Conservation (phyloP, 1,140 invertebrate species). For the Magallana ariakensis region DNA sequence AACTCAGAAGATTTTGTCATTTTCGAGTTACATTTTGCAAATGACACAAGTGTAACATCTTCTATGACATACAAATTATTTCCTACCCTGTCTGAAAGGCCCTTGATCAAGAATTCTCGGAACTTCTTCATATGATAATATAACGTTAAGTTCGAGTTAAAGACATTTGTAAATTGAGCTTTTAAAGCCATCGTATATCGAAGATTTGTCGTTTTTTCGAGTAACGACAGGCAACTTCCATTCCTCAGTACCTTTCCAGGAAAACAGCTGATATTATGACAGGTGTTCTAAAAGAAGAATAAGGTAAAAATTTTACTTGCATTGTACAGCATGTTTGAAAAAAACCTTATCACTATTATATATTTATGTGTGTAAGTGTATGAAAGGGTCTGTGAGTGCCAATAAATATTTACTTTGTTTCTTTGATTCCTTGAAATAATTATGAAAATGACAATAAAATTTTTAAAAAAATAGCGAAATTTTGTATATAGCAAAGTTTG, state of each 20-base stretch:
- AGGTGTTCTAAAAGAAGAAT: not conserved
- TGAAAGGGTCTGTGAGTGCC: too few species aligned
- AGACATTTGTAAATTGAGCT: not conserved
- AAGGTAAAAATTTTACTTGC: too few species aligned
- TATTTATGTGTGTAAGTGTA: too few species aligned
- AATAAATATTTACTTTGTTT: too few species aligned
- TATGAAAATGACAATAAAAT: too few species aligned
- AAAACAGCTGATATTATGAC: not conserved
- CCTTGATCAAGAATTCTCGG: not conserved
- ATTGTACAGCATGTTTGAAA: too few species aligned
- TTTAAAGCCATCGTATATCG: not conserved
- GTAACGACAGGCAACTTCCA: too few species aligned
- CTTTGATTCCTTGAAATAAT: too few species aligned
- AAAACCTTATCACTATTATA: too few species aligned
- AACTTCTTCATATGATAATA: not conserved
- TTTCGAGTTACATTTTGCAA: not conserved
- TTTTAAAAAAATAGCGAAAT: too few species aligned
- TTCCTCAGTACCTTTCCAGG: not conserved
- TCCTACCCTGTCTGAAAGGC: not conserved
- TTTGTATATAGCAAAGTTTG: too few species aligned
- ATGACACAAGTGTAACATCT: not conserved
- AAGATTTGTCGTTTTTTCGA: not conserved
- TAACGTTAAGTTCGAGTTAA: not conserved
- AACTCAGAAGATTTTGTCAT: not conserved
- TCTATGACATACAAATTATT: not conserved